phyloP scores from a whole-genome alignment of 2,888 invertebrate species.

The Phymatocera aterrima region DNA sequence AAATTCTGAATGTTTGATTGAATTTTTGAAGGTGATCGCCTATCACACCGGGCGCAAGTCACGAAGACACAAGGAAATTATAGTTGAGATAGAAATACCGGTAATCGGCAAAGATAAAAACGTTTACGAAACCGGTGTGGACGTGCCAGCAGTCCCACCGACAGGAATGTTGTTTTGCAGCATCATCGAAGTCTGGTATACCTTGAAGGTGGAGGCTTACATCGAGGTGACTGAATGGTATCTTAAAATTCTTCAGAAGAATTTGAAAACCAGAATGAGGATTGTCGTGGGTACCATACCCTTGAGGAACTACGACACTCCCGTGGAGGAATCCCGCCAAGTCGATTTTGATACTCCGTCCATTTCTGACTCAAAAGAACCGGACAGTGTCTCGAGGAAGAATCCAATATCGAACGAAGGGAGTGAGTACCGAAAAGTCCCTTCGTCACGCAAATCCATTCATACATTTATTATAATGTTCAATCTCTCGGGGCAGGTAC shows the following conservation, averaged over 20 bases:
- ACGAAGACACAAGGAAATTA: conserved; percentile 67
- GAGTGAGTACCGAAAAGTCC: not conserved
- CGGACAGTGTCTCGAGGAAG: not conserved
- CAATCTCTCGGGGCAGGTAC: conserved; percentile 50
- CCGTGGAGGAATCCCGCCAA: conserved; percentile 42
- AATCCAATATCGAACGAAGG: not conserved
- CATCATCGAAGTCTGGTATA: conserved; percentile 70
- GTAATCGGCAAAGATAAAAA: conserved; percentile 56
- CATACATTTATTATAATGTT: not conserved
- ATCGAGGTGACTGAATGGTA: conserved; percentile 68
- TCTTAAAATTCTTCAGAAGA: conserved; percentile 67
- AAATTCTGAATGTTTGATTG: not conserved
- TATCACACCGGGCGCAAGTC: conserved; percentile 65
- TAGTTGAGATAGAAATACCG: conserved; percentile 65
- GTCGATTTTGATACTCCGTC: not conserved
- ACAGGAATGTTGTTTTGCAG: conserved; percentile 68
- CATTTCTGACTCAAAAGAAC: not conserved
- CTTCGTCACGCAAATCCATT: not conserved
- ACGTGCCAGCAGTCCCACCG: conserved; percentile 70
- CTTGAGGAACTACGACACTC: conserved; percentile 64
- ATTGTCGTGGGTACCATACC: conserved; percentile 66
- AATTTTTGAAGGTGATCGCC: conserved; percentile 62
- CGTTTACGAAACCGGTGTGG: conserved; percentile 59
- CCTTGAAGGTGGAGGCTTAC: conserved; percentile 68
- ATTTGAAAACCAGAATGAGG: conserved; percentile 63